Conservation (phyloP, 2,888 invertebrate genomes). For the Icerya purchasi region DNA sequence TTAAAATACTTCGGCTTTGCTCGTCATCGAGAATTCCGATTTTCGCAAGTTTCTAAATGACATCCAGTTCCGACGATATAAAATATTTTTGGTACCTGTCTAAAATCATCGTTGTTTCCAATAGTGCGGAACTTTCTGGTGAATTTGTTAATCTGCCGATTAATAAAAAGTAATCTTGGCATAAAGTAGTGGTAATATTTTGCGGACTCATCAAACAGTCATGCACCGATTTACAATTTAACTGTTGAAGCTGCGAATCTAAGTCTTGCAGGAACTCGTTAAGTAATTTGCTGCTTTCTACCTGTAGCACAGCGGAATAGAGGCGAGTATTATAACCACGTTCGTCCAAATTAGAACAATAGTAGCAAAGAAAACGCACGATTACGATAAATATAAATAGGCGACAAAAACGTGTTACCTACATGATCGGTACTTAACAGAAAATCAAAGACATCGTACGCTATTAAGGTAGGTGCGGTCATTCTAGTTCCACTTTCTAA, state of each 20-base stretch:
- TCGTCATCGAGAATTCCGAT: too few species aligned
- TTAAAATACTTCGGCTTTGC: too few species aligned
- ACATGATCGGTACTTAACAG: conserved; percentile 43
- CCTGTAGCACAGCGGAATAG: too few species aligned
- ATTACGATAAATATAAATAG: too few species aligned
- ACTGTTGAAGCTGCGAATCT: conserved; percentile 45
- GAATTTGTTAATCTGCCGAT: conserved; percentile 66
- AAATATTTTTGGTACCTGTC: conserved; percentile 13
- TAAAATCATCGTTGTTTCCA: conserved; percentile 24
- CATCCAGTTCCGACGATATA: too few species aligned
- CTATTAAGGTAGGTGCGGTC: conserved; percentile 26
- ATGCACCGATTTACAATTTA: conserved; percentile 51
- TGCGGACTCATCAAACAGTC: conserved; percentile 74
- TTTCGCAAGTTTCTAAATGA: too few species aligned
- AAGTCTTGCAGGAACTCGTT: conserved; percentile 58
- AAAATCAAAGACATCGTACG: conserved; percentile 47
- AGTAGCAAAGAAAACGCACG: too few species aligned
- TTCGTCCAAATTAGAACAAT: too few species aligned
- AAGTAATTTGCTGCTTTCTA: conserved; percentile 9
- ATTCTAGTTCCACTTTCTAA: conserved; percentile 21
- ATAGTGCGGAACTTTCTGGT: conserved; percentile 40
- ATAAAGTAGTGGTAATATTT: conserved; percentile 68
- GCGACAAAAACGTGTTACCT: too few species aligned
- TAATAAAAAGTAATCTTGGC: conserved; percentile 85
- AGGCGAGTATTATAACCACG: too few species aligned